Percentiles rank a stretch among this genome's conserved stretches.
phyloP scores from a whole-genome alignment of 1,140 invertebrate species.

The Eriocheir sinensis region DNA sequence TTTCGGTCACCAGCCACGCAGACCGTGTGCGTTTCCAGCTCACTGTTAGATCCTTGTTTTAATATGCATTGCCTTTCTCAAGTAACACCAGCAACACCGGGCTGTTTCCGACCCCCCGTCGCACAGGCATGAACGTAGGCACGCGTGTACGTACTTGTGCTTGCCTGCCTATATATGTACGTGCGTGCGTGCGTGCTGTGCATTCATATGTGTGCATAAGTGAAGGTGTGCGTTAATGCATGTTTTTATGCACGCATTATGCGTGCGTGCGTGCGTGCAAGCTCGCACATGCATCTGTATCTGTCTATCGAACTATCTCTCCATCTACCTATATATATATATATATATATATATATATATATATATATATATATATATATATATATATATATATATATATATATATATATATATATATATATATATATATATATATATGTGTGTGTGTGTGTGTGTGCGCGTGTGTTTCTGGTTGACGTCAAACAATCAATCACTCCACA shows the following conservation, averaged over 20 bases:
- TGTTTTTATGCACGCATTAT: too few species aligned
- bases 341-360: conserved; percentile 9
- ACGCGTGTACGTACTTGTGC: not conserved
- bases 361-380: conserved; percentile 48
- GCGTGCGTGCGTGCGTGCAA: too few species aligned
- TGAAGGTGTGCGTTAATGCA: too few species aligned
- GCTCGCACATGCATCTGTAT: too few species aligned
- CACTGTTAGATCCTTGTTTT: too few species aligned
- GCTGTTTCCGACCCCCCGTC: too few species aligned
- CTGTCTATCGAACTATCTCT: too few species aligned
- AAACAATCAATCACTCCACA: not conserved
- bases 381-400: conserved; percentile 54
- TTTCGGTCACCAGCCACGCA: too few species aligned
- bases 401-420: conserved; percentile 54
- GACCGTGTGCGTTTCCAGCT: too few species aligned
- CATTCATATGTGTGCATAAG: not conserved
- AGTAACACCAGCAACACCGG: too few species aligned
- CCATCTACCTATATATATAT: conserved; percentile 24
- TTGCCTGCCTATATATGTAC: not conserved
- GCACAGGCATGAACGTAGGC: not conserved
- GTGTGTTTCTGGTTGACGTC: not conserved
- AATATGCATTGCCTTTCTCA: too few species aligned
- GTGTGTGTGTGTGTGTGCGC: conserved; percentile 35
- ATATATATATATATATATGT: conserved; percentile 9
- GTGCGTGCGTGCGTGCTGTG: not conserved